These are phyloP conservation scores for Tachystola acroxantha DNA, from an alignment of 2,888 invertebrate species.

Conservation along the genomic window DNA sequence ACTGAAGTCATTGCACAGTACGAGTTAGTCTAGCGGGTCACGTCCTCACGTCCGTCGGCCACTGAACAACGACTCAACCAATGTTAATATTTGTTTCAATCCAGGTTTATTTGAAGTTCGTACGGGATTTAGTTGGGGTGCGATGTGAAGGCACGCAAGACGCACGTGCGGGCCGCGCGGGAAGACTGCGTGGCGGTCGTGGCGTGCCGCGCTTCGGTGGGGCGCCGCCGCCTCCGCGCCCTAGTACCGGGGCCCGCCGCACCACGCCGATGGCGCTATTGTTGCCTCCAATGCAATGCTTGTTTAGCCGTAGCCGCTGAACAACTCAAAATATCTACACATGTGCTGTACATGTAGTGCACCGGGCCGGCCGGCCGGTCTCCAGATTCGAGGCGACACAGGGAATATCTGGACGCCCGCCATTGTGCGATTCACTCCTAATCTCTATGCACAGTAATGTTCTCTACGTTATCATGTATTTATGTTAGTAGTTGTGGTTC, in stretches of 20 bases:
- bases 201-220: conserved; percentile 40
- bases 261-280: conserved; percentile 45
- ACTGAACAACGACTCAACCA: conserved; percentile 38
- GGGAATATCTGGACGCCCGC: conserved; percentile 4
- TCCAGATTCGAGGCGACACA: conserved; percentile 6
- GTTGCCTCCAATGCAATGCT: conserved; percentile 14
- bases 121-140: conserved; percentile 46
- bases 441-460: not conserved
- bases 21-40: conserved; percentile 24
- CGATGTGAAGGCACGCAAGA: conserved; percentile 55
- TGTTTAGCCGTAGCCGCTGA: conserved; percentile 7
- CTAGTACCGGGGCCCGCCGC: conserved; percentile 40
- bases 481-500: too few species aligned
- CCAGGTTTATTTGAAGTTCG: conserved; percentile 42
- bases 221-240: conserved; percentile 16
- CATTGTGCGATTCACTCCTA: conserved; percentile 1
- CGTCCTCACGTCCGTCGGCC: conserved; percentile 30
- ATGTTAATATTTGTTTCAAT: conserved; percentile 42
- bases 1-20: conserved; percentile 51
- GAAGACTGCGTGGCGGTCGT: conserved; percentile 76
- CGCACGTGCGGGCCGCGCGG: conserved; percentile 74
- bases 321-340: conserved; percentile 7
- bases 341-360: conserved; percentile 3
- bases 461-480: too few species aligned
- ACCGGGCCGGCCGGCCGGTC: conserved; percentile 2